Evolutionary conservation across 2,113 vertebrate species (phyloP).

Genomic region (Cottus gobio): DNA sequence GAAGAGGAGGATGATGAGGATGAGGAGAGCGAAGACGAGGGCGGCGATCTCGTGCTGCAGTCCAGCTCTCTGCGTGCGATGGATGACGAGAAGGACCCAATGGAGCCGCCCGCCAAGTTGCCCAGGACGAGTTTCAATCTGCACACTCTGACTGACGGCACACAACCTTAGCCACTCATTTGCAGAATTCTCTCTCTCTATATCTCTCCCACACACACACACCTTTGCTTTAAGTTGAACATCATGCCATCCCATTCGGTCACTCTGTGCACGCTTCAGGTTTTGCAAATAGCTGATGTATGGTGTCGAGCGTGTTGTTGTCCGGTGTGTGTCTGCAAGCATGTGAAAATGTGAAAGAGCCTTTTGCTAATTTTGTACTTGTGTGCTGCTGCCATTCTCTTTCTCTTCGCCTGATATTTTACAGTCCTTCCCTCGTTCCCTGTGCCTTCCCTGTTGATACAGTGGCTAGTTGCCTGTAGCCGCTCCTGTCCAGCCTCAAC

Average conservation of each 20-base stretch:
- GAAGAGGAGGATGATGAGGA: constrained; percentile 90
- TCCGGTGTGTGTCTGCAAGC: constrained; percentile 7
- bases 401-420: constrained; percentile 27
- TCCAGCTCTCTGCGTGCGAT: constrained; percentile 74
- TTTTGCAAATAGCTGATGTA: constrained; percentile 12
- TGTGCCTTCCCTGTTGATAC: constrained; percentile 66
- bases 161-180: constrained; percentile 41
- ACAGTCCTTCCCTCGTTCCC: constrained; percentile 6
- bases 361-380: constrained; percentile 48
- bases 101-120: constrained; percentile 89
- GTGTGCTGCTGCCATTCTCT: constrained; percentile 35
- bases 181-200: neutral
- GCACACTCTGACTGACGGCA: constrained; percentile 51
- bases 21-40: constrained; percentile 91
- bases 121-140: constrained; percentile 80
- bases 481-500: constrained; percentile 20
- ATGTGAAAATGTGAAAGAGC: constrained; percentile 20
- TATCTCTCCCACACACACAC: constrained; percentile 11
- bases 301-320: constrained; percentile 20
- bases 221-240: constrained; percentile 26
- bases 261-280: constrained; percentile 25
- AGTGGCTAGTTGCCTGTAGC: constrained; percentile 18
- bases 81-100: constrained; percentile 77
- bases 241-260: constrained; percentile 39
- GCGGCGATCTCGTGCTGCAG: constrained; percentile 85